phyloP scores from a whole-genome alignment of 2,888 invertebrate genomes.

The Nasonia oneida region DNA sequence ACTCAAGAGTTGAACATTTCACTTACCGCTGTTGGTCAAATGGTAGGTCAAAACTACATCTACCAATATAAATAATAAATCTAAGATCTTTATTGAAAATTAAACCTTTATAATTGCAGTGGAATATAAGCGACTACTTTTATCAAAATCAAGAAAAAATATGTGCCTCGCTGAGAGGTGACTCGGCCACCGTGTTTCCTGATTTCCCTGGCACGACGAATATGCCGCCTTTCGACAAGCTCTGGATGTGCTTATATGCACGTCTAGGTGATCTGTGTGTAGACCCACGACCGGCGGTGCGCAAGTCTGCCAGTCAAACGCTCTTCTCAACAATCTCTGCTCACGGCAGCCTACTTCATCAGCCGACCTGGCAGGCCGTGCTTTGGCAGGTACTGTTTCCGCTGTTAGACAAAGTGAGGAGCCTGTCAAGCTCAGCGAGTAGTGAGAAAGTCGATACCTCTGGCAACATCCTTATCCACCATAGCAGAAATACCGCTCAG shows the following conservation, averaged over 20 bases:
- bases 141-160: constrained; percentile 96
- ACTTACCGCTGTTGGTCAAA: constrained; percentile 96
- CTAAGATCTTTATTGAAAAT: not conserved
- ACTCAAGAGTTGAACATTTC: constrained; percentile 98
- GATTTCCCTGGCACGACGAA: constrained; percentile 91
- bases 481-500: constrained; percentile 98
- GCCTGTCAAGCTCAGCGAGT: constrained; percentile 85
- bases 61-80: not conserved
- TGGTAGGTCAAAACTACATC: constrained; percentile 84
- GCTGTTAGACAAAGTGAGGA: constrained; percentile 93
- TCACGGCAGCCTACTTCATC: constrained; percentile 93
- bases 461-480: constrained; percentile 97
- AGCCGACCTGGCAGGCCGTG: constrained; percentile 95
- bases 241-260: constrained; percentile 98
- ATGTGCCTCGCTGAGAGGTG: constrained; percentile 86
- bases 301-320: constrained; percentile 98
- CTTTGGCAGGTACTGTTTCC: constrained; percentile 98
- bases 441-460: constrained; percentile 93
- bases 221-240: constrained; percentile 93
- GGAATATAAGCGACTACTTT: constrained; percentile 99
- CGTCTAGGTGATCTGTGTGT: constrained; percentile 94
- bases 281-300: constrained; percentile 95
- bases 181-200: constrained; percentile 87
- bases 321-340: constrained; percentile 98
- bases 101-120: constrained; percentile 83